A percentile compares a stretch with the other conserved stretches of the same genome.
Evolutionary conservation across 2,888 invertebrate species (phyloP).

Genomic region (Oligia strigilis): DNA sequence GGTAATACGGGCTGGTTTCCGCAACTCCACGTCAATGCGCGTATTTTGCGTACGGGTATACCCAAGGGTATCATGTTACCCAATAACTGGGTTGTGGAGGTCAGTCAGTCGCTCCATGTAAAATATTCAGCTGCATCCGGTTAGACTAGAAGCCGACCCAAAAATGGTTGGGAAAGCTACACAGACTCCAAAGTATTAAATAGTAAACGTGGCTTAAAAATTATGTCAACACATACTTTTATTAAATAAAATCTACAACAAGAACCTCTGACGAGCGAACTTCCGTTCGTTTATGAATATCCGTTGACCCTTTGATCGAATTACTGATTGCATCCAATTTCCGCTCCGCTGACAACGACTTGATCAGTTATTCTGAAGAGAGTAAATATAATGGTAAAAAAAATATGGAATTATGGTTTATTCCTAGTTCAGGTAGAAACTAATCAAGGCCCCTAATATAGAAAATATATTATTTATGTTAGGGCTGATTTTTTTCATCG

Average conservation of each 20-base stretch:
- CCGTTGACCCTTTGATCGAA: neutral
- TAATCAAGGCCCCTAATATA: neutral
- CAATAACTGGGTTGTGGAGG: neutral
- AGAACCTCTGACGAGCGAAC: neutral
- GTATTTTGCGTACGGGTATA: neutral
- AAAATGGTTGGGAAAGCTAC: neutral
- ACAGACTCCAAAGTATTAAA: no score
- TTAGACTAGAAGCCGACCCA: neutral
- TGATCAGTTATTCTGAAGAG: neutral
- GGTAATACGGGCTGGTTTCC: no score
- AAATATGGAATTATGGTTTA: no score
- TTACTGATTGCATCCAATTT: slow-evolving; percentile 1
- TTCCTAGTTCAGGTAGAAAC: no score
- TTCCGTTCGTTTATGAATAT: slow-evolving; percentile 1
- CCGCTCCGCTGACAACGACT: neutral
- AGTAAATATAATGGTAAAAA: neutral
- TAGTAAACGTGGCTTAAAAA: neutral
- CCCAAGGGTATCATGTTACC: neutral
- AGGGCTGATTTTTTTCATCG: neutral
- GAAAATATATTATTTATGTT: neutral
- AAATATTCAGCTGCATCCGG: neutral
- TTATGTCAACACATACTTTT: neutral
- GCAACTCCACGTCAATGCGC: no score
- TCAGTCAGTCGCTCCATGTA: no score
- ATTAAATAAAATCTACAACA: slow-evolving; percentile 2